Evolutionary conservation across 2,888 invertebrate genomes (phyloP).

Genomic region (Oscheius sp.): DNA sequence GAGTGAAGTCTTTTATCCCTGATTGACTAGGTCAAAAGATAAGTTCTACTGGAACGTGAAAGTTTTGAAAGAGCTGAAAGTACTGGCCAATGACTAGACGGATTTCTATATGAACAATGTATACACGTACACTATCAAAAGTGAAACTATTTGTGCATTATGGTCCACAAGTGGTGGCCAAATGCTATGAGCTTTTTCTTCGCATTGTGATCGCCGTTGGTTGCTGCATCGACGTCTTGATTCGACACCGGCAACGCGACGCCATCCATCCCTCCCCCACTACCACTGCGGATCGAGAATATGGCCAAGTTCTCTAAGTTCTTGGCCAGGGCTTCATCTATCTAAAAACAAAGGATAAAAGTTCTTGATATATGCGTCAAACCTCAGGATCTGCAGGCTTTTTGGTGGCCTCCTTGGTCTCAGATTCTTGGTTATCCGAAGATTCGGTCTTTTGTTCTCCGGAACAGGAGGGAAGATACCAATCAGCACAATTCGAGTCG

Average conservation of each 20-base stretch:
- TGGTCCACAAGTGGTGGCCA: constrained; percentile 12
- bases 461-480: constrained; percentile 13
- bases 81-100: background rate
- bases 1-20: too few species aligned
- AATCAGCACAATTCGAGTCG: constrained; percentile 19
- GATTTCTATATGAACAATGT: background rate
- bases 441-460: background rate
- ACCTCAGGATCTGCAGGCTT: too few species aligned
- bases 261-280: background rate
- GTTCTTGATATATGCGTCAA: too few species aligned
- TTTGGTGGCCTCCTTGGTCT: background rate
- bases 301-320: constrained; percentile 17
- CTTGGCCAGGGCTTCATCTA: constrained; percentile 15
- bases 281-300: constrained; percentile 12
- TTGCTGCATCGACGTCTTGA: constrained; percentile 15
- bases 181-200: constrained; percentile 19
- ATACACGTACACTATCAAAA: too few species aligned
- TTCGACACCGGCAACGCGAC: background rate
- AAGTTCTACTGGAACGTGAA: constrained; percentile 1
- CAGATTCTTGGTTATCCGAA: background rate
- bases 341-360: background rate
- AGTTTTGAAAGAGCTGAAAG: constrained; percentile 3
- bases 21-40: background rate
- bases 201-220: background rate
- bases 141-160: constrained; percentile 9